Evolutionary conservation across 2,113 vertebrate species (phyloP), one percentile per base, ranked within the genome.

Genomic region (Motacilla tschutschensis): DNA sequence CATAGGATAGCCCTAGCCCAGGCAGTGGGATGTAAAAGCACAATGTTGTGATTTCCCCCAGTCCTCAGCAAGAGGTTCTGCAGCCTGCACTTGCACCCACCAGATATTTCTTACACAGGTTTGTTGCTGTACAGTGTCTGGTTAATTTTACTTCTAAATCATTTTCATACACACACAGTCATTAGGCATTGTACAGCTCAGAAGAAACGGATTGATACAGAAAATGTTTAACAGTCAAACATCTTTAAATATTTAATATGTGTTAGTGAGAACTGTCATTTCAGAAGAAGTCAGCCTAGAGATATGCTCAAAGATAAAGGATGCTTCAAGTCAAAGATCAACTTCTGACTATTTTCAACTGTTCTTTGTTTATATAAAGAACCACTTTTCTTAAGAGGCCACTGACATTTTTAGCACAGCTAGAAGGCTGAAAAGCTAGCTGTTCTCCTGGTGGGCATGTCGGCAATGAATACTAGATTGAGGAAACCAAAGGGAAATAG

Each of bases 391-490:
- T 79, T 78, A 50, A 64, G 72, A 75, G 62, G 36, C 46, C 35
- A 75, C 21, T 15, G 69, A 77, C 76, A 64, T 26, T 70, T 90
- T 81, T 48, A 88, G 59, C 59, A 18, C 36, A 40, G 0, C 63
- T 87, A 44, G 73, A 50, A 90, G 60, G 38, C 38, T 71, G 55
- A 80, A 79, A 63, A 88, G 28, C 24, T 71, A 44, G 82, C 35
- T 60, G 8, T 70, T 79, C 53, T 94, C 76, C 94, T 94, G 41
- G 79, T 66, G 87, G 87, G 57, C 72, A 84, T 93, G 90, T 93
- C 29, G 0, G 48, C 84, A 87, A 94, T 94, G 90, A 93, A 93
- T 89, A 95, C 48, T 88, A 90, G 86, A 93, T 87, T 57, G 90
- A 91, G 69, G 41, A 88, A 88, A 88, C 79, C 88, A 85, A 91